Conservation (phyloP, 1,140 invertebrate genomes). For the Drosophila funebris region DNA sequence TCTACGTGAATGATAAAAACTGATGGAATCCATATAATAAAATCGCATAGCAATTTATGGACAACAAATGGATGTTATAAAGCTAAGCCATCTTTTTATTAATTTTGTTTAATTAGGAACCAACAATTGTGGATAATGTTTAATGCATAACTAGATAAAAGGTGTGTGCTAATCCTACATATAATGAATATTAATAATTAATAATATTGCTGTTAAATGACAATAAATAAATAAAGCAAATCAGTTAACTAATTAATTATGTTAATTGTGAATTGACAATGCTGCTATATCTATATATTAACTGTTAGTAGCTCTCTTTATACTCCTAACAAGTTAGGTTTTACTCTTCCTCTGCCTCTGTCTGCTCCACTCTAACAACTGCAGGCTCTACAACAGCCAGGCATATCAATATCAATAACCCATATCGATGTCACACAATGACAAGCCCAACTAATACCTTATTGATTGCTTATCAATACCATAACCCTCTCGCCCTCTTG, state of each 20-base stretch:
- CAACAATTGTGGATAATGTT: background rate
- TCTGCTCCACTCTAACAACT: background rate
- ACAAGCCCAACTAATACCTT: constrained; percentile 76
- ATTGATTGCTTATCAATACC: constrained; percentile 72
- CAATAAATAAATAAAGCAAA: too few relatives aligned
- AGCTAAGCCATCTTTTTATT: background rate
- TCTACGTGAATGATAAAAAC: constrained; percentile 13
- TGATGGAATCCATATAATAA: constrained; percentile 3
- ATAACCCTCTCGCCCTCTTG: constrained; percentile 16
- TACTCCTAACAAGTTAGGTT: background rate
- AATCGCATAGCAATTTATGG: constrained; percentile 6
- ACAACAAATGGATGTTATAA: background rate
- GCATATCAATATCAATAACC: constrained; percentile 63
- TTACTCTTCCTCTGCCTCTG: background rate
- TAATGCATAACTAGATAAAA: too few relatives aligned
- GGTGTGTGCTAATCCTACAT: too few relatives aligned
- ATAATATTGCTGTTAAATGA: too few relatives aligned
- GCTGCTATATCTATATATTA: too few relatives aligned
- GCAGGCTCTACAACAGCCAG: background rate
- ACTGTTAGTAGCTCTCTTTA: too few relatives aligned
- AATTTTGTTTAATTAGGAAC: background rate
- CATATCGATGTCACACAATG: constrained; percentile 66
- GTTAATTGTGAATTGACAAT: too few relatives aligned
- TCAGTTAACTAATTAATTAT: too few relatives aligned
- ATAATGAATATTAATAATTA: too few relatives aligned